Conservation (phyloP, 2,113 vertebrate genomes). For the Silurus asotus region DNA sequence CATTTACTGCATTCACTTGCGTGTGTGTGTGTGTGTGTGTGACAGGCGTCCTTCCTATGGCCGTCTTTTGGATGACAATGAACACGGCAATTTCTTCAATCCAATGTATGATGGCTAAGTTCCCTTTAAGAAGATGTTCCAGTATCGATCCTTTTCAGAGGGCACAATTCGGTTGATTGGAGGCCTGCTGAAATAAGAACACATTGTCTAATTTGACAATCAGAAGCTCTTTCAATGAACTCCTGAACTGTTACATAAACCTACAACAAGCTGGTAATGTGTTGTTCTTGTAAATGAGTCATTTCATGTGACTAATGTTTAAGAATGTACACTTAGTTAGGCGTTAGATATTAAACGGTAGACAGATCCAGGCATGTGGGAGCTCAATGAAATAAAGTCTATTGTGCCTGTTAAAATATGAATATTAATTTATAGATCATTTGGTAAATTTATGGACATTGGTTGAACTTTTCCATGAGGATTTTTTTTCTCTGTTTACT, state of each 20-base stretch:
- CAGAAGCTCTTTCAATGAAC: neutral
- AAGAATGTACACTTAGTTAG: neutral
- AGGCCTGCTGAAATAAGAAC: neutral
- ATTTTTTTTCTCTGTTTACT: neutral
- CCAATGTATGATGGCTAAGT: constrained; percentile 83
- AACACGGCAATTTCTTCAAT: constrained; percentile 85
- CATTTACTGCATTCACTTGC: neutral
- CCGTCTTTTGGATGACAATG: constrained; percentile 76
- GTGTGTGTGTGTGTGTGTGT: constrained; percentile 9
- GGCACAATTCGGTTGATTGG: neutral
- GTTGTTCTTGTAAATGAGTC: neutral
- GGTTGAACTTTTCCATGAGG: neutral
- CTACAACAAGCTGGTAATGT: neutral
- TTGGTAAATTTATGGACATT: neutral
- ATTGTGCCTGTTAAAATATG: neutral
- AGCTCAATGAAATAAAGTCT: neutral
- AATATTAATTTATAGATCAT: neutral
- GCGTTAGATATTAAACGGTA: neutral
- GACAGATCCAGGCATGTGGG: neutral
- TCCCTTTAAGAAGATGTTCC: neutral
- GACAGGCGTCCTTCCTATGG: constrained; percentile 81
- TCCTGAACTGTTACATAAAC: neutral
- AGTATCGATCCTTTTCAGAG: neutral
- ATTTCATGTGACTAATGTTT: neutral
- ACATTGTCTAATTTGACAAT: neutral